A percentile compares a stretch with the other conserved stretches of the same genome.
Evolutionary conservation across 2,888 invertebrate genomes (phyloP).

Genomic region (Cheilosia pagana): DNA sequence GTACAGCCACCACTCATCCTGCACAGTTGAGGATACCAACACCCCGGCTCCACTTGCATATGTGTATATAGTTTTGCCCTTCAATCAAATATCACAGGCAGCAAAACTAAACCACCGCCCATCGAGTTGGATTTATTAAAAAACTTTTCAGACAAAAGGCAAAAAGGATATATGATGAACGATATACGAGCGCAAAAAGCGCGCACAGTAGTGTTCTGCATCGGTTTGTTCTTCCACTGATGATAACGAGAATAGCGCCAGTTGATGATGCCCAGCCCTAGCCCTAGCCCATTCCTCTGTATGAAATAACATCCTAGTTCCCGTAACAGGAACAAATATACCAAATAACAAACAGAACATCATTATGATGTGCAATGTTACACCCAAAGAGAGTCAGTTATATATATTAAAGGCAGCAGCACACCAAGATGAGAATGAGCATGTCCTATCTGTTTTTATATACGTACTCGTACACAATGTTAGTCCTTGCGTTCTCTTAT

Average conservation of each 20-base stretch:
- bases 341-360: conserved; percentile 66
- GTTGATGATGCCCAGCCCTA: background rate
- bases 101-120: conserved; percentile 37
- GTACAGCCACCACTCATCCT: too few species aligned
- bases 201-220: background rate
- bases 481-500: conserved; percentile 45
- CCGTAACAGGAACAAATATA: conserved; percentile 59
- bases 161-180: conserved; percentile 44
- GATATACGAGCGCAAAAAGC: conserved; percentile 25
- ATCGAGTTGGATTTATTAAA: conserved; percentile 69
- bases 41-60: background rate
- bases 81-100: conserved; percentile 57
- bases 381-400: conserved; percentile 24
- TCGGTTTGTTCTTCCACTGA: conserved; percentile 5
- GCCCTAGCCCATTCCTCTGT: background rate
- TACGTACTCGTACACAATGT: conserved; percentile 25
- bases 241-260: conserved; percentile 26
- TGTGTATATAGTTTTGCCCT: conserved; percentile 23
- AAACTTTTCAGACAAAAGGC: conserved; percentile 70
- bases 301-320: conserved; percentile 67
- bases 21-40: conserved; percentile 14
- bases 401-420: conserved; percentile 6
- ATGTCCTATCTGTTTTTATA: conserved; percentile 58
- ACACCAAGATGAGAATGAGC: conserved; percentile 20
- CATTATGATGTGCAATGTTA: conserved; percentile 67